Percentiles rank a stretch among this genome's conserved stretches.
These are phyloP conservation scores for Rhadinocentrus ornatus DNA, from an alignment of 2,797 vertebrate genomes.

Conservation along the genomic window DNA sequence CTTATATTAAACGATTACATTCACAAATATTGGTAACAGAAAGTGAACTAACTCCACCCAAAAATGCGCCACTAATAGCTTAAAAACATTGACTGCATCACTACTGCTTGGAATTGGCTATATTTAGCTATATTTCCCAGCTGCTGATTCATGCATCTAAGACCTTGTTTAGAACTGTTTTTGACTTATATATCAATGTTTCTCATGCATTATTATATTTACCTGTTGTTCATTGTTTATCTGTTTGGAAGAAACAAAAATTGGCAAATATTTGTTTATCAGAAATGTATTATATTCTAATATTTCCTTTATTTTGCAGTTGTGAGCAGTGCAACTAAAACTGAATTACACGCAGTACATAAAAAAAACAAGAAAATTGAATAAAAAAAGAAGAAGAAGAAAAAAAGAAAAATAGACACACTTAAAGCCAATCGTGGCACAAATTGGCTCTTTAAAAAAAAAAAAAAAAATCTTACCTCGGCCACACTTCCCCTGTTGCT, in stretches of 20 bases:
- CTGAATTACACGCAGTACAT: neutral
- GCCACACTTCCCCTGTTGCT: slow-evolving; percentile 50
- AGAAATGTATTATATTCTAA: neutral
- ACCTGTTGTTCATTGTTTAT: too few species aligned
- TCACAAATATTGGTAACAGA: slow-evolving; percentile 2
- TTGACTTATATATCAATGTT: neutral
- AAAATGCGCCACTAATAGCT: neutral
- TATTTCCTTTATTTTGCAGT: neutral
- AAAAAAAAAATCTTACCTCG: slow-evolving; percentile 57
- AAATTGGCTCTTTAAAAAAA: neutral
- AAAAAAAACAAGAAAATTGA: too few species aligned
- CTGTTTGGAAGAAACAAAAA: slow-evolving; percentile 6
- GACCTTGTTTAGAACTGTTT: slow-evolving; percentile 2
- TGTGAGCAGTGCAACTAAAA: neutral
- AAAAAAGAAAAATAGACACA: neutral
- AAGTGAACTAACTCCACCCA: slow-evolving; percentile 2
- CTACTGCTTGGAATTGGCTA: neutral
- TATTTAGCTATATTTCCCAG: neutral
- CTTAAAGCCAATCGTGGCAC: neutral
- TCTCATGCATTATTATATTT: neutral
- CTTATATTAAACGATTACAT: neutral
- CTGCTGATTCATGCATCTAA: neutral
- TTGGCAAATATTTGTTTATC: neutral
- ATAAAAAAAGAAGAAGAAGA: neutral
- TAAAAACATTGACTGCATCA: neutral